Base-by-base conservation (phyloP, 2,888 invertebrate species). In the Mamestra brassicae region DNA sequence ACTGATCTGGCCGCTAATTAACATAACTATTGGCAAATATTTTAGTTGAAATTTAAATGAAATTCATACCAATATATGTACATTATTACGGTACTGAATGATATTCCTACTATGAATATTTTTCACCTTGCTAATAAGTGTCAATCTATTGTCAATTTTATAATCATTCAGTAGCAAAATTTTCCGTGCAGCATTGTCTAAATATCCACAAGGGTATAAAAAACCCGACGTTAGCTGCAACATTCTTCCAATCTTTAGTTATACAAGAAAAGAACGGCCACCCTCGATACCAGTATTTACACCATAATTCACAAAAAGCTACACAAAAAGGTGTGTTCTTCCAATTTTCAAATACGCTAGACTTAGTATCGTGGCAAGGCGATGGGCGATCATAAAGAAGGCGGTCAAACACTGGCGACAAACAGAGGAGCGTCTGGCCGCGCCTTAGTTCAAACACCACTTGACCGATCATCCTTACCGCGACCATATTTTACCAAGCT, bases 391-490 rank as follows among this genome's bases (percentile, higher is more conserved):
- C 92, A 91, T 96, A 96, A 96, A 96, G 95, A 95, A 94, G 86
- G 85, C 92, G 93, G 89, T 92, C 94, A 95, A 95, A 95, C 95
- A 95, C 81, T 79, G 85, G 87, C 78, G 63, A 90, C 93, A 96
- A 95, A 96, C 93, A 96, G 82, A 92, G 95, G 96, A 88, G 96
- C 90, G 95, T 88, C 92, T 85, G 86, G 85, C 90, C 94, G 92
- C 94, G 89, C 93, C 92, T 92, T 86, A 89, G 87, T 87, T 89
- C 93, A 94, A 93, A 93, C 93, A 94, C 90, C 91, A 94, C 95
- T 95, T 93, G 93, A 95, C 94, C 95, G 94, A 95, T 94, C 94
- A 92, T 92, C 92, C 90, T 91, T 90, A 86, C 86, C 78, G 76
- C 85, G 78, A 81, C 81, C 87, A 90, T 90, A 90, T 91, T 90